phyloP scores from a whole-genome alignment of 2,888 invertebrate genomes.

The Diaphora mendica region DNA sequence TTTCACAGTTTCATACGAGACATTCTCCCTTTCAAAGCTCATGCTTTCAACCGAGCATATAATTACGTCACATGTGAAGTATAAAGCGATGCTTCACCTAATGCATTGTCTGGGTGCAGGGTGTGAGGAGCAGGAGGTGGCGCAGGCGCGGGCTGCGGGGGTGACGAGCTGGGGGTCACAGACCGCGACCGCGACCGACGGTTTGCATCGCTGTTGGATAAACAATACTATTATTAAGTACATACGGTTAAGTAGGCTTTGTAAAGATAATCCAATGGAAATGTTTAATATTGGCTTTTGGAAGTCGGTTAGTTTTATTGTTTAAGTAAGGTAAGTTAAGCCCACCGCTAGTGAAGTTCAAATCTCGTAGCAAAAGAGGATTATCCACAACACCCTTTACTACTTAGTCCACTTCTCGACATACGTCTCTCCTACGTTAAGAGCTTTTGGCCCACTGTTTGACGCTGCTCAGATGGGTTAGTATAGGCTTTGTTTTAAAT shows the following conservation, averaged over 20 bases:
- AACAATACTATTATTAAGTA: conserved; percentile 24
- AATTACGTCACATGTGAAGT: conserved; percentile 21
- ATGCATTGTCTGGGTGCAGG: conserved; percentile 83
- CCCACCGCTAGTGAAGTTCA: neutral
- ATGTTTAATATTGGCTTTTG: conserved; percentile 3
- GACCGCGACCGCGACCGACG: conserved; percentile 75
- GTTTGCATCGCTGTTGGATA: conserved; percentile 46
- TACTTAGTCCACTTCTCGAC: no score
- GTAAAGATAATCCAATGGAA: conserved; percentile 19
- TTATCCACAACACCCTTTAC: neutral
- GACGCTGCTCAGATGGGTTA: no score
- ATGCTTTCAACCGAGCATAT: conserved; percentile 12
- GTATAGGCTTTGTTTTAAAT: no score
- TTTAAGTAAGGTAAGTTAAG: neutral
- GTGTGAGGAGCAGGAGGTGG: conserved; percentile 79
- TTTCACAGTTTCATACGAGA: neutral
- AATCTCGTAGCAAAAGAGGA: neutral
- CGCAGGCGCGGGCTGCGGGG: conserved; percentile 69
- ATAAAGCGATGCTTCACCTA: conserved; percentile 66
- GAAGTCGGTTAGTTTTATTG: neutral
- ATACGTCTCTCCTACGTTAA: neutral
- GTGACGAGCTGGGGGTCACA: conserved; percentile 75
- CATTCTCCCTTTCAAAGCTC: neutral
- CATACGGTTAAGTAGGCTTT: conserved; percentile 11
- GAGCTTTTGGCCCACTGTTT: no score